Percentiles rank a stretch among this genome's conserved stretches.
phyloP scores from a whole-genome alignment of 2,113 vertebrate species.

The Menidia beryllina region DNA sequence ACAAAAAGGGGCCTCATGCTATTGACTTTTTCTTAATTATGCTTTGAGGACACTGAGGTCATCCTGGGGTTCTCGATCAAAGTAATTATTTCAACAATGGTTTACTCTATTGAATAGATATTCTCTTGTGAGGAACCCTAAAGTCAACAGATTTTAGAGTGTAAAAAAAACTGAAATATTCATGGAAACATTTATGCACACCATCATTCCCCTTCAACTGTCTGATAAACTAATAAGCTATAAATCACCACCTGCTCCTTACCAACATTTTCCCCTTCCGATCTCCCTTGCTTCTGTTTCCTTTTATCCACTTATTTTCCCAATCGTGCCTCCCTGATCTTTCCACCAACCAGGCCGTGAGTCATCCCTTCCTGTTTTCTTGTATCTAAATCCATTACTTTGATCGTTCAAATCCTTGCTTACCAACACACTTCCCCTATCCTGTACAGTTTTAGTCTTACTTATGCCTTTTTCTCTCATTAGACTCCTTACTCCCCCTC shows the following conservation, averaged over 20 bases:
- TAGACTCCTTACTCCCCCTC: background rate
- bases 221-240: constrained; percentile 28
- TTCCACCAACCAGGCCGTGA: constrained; percentile 70
- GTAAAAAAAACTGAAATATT: constrained; percentile 26
- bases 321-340: constrained; percentile 60
- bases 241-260: constrained; percentile 47
- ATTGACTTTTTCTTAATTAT: background rate
- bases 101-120: background rate
- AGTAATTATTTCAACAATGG: background rate
- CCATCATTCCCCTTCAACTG: constrained; percentile 14
- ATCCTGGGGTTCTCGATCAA: background rate
- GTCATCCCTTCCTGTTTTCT: constrained; percentile 67
- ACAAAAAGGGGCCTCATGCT: background rate
- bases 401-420: constrained; percentile 26
- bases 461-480: constrained; percentile 1
- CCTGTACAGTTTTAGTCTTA: constrained; percentile 32
- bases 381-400: constrained; percentile 38
- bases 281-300: constrained; percentile 49
- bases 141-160: constrained; percentile 46
- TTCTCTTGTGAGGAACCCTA: background rate
- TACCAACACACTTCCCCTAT: constrained; percentile 21
- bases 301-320: constrained; percentile 28
- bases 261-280: constrained; percentile 54
- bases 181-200: constrained; percentile 10
- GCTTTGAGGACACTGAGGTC: background rate